phyloP scores from a whole-genome alignment of 2,797 vertebrate species.

The Philypnodon macrostomus region DNA sequence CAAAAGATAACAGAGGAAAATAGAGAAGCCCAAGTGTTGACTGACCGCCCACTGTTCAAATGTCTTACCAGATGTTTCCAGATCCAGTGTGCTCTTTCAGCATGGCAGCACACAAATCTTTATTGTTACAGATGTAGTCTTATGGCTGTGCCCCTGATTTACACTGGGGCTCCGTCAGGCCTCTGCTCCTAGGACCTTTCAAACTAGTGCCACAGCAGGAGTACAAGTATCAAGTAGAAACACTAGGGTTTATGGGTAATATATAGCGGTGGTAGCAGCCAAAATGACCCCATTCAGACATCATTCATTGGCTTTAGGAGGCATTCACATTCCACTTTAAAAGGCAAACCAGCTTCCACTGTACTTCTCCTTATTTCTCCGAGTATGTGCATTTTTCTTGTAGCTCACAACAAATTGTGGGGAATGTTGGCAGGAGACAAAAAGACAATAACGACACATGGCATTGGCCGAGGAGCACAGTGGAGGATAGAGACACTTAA shows the following conservation, averaged over 20 bases:
- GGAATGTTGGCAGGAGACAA: slow-evolving; percentile 68
- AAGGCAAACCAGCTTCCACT: slow-evolving; percentile 31
- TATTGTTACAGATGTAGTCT: slow-evolving; percentile 74
- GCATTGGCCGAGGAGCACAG: slow-evolving; percentile 53
- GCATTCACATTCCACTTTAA: slow-evolving; percentile 40
- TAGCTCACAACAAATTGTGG: slow-evolving; percentile 50
- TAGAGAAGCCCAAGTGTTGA: slow-evolving; percentile 35
- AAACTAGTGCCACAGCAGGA: slow-evolving; percentile 40
- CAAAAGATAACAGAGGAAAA: slow-evolving; percentile 29
- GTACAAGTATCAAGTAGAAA: slow-evolving; percentile 19
- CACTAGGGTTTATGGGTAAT: slow-evolving; percentile 37
- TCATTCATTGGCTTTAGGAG: slow-evolving; percentile 47
- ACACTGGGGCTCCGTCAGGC: slow-evolving; percentile 42
- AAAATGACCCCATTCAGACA: slow-evolving; percentile 44
- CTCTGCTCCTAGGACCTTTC: slow-evolving; percentile 45
- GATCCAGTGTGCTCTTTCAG: slow-evolving; percentile 45
- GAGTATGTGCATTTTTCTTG: slow-evolving; percentile 48
- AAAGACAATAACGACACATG: slow-evolving; percentile 69
- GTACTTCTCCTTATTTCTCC: slow-evolving; percentile 30
- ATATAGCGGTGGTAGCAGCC: slow-evolving; percentile 40
- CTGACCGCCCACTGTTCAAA: slow-evolving; percentile 48
- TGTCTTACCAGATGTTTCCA: slow-evolving; percentile 71
- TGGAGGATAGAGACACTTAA: slow-evolving; percentile 31
- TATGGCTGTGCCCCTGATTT: slow-evolving; percentile 64
- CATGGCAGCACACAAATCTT: slow-evolving; percentile 62